Evolutionary conservation across 2,797 vertebrate genomes (phyloP).

Genomic region (Anomalospiza imberbis): DNA sequence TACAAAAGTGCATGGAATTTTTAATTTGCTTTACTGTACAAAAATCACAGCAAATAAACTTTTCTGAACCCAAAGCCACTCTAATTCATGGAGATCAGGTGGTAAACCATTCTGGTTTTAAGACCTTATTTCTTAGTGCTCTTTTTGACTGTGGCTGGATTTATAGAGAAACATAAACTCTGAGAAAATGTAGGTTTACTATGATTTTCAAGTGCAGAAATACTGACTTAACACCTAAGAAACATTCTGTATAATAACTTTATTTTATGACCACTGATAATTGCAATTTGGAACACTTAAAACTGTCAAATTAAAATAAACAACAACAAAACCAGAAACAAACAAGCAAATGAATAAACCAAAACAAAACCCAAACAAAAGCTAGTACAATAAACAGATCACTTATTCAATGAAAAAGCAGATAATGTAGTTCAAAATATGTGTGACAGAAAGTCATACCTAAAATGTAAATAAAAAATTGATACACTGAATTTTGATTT

Average conservation of each 20-base stretch:
- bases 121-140: background rate
- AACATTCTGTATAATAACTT: background rate
- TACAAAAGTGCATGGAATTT: background rate
- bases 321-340: background rate
- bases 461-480: background rate
- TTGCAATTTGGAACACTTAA: conserved; percentile 35
- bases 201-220: background rate
- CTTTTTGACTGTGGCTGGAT: background rate
- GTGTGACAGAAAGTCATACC: background rate
- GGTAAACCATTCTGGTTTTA: background rate
- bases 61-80: background rate
- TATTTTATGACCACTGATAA: conserved; percentile 42
- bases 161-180: background rate
- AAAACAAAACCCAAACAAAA: background rate
- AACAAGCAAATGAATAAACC: background rate
- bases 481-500: background rate
- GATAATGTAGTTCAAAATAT: conserved; percentile 29
- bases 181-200: background rate
- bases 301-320: conserved; percentile 25
- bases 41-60: background rate
- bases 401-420: conserved; percentile 49
- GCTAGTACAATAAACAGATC: background rate
- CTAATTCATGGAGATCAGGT: background rate
- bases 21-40: background rate
- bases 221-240: background rate